Conservation (phyloP, 2,113 vertebrate genomes). For the Aspidoscelis tigris region DNA sequence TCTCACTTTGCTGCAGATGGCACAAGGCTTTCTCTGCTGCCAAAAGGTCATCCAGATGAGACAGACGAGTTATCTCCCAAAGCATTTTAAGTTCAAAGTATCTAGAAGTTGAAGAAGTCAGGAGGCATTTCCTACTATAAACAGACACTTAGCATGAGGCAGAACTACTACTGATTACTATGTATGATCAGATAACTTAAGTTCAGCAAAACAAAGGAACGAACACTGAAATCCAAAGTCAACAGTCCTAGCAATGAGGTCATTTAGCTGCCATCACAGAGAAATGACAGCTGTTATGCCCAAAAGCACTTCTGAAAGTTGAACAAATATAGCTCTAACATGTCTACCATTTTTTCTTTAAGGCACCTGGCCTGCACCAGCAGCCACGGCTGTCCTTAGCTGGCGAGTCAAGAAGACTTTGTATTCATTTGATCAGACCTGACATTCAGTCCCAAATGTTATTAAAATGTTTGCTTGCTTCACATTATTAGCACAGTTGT, state of each 20-base stretch:
- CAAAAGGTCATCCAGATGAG: slow-evolving; percentile 26
- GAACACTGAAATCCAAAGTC: background rate
- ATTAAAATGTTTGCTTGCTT: slow-evolving; percentile 33
- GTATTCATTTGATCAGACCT: slow-evolving; percentile 19
- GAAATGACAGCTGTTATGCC: slow-evolving; percentile 33
- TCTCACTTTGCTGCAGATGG: background rate
- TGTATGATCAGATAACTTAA: background rate
- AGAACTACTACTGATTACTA: background rate
- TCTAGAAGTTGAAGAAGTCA: slow-evolving; percentile 19
- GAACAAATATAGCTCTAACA: slow-evolving; percentile 25
- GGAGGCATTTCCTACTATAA: slow-evolving; percentile 39
- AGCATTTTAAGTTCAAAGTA: slow-evolving; percentile 28
- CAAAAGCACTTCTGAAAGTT: slow-evolving; percentile 15
- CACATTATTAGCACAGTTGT: slow-evolving; percentile 28
- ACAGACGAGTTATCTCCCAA: slow-evolving; percentile 19
- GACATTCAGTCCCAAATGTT: slow-evolving; percentile 27
- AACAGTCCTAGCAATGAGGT: slow-evolving; percentile 20
- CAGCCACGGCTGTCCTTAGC: background rate
- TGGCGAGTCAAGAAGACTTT: slow-evolving; percentile 2
- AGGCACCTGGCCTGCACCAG: background rate
- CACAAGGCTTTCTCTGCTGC: slow-evolving; percentile 18
- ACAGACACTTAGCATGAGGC: slow-evolving; percentile 46
- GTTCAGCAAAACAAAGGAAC: background rate
- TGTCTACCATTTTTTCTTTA: slow-evolving; percentile 24
- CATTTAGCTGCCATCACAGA: background rate